Base-by-base conservation (phyloP, 2,888 invertebrate genomes). In the Sycophila texana region DNA sequence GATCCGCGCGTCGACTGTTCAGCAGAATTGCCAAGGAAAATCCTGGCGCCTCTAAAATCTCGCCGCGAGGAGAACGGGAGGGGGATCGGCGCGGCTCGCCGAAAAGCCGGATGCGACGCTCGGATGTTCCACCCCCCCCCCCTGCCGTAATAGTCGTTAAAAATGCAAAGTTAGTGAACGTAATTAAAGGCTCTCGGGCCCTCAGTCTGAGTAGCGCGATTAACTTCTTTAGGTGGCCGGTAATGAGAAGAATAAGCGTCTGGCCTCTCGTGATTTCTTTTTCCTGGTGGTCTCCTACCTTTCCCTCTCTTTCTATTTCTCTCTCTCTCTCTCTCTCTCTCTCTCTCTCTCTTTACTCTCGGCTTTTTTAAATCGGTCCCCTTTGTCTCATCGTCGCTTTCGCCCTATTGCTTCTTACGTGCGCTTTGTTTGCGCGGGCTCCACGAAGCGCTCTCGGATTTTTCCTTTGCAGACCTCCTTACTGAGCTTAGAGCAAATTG, bases 211-310 rank as follows among this genome's bases (percentile, higher is more conserved):
- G 39, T 70, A 80, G 81, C 71, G 79, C 77, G 80, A 79, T 81
- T 82, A 81, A 76, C 81, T 79, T 80, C 81, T 81, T 83, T 83
- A 84, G 39, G 82, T 82, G 77, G 76, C 58, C 83, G 83, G 80
- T 84, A 84, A 84, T 82, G 84, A 83, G 83, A 53, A 81, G 82
- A 82, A 83, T 83, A 83, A 83, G 81, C 80, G 74, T 14, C 47
- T 20, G 18, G 18, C 61, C 77, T 79, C 47, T 58, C 68, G 39
- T 58, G 66, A 77, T 75, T 78, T 78, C 74, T 66, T 63, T 58
- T 63, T 73, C 26, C 26, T 68, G 70, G 30, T 26, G 18, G 47
- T 66, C 26, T 65, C 39, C 67, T 30, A n/a, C 68, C 65, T 13
- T 16, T 58, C 76, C 53, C 26, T 30, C 39, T 49, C 49, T 57